A percentile compares a stretch with the other conserved stretches of the same genome.
Evolutionary conservation across 2,888 invertebrate genomes (phyloP).

Genomic region (Thera obeliscata): DNA sequence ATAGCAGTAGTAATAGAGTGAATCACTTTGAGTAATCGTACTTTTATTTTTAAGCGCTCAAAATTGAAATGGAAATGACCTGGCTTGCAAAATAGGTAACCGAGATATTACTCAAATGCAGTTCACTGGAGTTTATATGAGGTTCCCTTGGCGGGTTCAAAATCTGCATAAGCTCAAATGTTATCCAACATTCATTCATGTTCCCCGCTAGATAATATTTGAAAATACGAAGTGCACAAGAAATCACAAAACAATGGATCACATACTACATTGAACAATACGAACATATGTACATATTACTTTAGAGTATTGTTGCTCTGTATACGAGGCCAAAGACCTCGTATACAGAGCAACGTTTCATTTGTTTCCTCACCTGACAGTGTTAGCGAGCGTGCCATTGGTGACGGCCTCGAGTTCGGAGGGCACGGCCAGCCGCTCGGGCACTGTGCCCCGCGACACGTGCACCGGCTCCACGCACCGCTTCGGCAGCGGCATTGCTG

Average conservation of each 20-base stretch:
- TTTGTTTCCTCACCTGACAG: conserved; percentile 85
- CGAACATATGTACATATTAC: too few species aligned
- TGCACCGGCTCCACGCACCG: conserved; percentile 97
- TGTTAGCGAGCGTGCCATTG: conserved; percentile 98
- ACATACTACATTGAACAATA: too few species aligned
- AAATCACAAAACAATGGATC: too few species aligned
- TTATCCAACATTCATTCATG: conserved; percentile 1
- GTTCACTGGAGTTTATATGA: conserved; percentile 5
- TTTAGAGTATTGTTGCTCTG: too few species aligned
- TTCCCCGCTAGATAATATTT: too few species aligned
- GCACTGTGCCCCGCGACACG: conserved; percentile 96
- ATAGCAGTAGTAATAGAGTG: too few species aligned
- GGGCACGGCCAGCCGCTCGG: conserved; percentile 92
- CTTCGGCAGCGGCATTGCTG: conserved; percentile 98
- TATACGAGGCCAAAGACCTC: too few species aligned
- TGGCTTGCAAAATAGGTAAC: neutral
- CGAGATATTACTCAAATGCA: neutral
- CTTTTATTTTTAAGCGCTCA: neutral
- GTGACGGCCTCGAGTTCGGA: conserved; percentile 99
- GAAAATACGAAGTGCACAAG: too few species aligned
- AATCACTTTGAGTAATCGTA: neutral
- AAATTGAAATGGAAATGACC: neutral
- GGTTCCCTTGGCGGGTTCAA: conserved; percentile 1
- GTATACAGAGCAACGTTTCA: conserved; percentile 60
- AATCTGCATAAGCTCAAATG: conserved; percentile 8